phyloP scores from a whole-genome alignment of 1,140 invertebrate species.

The Brachionus sp. region DNA sequence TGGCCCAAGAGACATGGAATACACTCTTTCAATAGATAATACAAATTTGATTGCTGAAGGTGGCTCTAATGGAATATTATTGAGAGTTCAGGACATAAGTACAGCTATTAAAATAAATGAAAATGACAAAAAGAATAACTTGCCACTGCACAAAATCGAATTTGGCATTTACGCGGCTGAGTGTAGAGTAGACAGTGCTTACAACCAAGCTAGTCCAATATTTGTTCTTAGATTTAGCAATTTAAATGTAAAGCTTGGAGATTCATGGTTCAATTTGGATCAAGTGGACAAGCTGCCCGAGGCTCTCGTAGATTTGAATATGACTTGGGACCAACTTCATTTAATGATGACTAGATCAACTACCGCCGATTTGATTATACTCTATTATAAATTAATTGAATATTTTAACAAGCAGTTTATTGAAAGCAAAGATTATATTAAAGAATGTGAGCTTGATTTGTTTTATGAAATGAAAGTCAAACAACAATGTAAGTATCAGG shows the following conservation, averaged over 20 bases:
- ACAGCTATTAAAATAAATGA: slow-evolving; percentile 14
- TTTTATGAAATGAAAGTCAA: slow-evolving; percentile 45
- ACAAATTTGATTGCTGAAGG: slow-evolving; percentile 36
- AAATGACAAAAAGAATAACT: background rate
- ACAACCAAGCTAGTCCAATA: slow-evolving; percentile 45
- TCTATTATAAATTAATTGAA: slow-evolving; percentile 91
- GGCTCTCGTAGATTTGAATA: slow-evolving; percentile 82
- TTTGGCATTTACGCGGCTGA: slow-evolving; percentile 31
- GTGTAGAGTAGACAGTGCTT: slow-evolving; percentile 29
- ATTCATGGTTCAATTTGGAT: slow-evolving; percentile 17
- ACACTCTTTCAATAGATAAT: slow-evolving; percentile 29
- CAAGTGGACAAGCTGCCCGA: background rate
- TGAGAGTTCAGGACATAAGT: slow-evolving; percentile 15
- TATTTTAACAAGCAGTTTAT: slow-evolving; percentile 69
- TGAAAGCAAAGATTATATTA: slow-evolving; percentile 43
- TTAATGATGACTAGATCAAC: slow-evolving; percentile 92
- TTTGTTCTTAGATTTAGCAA: slow-evolving; percentile 32
- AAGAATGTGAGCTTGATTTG: slow-evolving; percentile 44
- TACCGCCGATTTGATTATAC: slow-evolving; percentile 89
- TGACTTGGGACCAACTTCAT: slow-evolving; percentile 89
- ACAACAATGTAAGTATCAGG: slow-evolving; percentile 2
- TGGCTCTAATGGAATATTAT: background rate
- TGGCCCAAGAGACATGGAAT: slow-evolving; percentile 54
- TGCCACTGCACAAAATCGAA: slow-evolving; percentile 14
- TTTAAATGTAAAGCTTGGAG: slow-evolving; percentile 41